Evolutionary conservation across 1,140 invertebrate genomes (phyloP).

Genomic region (Cydia amplana): DNA sequence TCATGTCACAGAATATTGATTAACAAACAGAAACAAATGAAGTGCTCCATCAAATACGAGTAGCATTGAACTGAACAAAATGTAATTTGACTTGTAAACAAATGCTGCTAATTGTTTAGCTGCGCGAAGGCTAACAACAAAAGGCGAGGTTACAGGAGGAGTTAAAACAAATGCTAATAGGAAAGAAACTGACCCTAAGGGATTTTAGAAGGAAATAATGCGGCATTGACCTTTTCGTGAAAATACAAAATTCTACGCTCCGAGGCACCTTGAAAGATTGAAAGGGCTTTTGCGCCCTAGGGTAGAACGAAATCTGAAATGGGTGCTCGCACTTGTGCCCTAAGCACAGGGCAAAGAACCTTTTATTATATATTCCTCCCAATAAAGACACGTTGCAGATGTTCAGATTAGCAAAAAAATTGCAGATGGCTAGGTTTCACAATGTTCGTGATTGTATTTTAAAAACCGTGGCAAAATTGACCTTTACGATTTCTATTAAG

Average conservation of each 20-base stretch:
- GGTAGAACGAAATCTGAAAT: neutral
- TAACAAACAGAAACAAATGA: slow-evolving; percentile 2
- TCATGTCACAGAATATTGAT: slow-evolving; percentile 13
- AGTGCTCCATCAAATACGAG: slow-evolving; percentile 3
- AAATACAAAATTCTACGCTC: slow-evolving; percentile 9
- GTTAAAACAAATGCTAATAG: neutral
- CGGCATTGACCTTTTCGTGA: slow-evolving; percentile 4
- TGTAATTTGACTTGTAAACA: slow-evolving; percentile 14
- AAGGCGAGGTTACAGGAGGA: slow-evolving; percentile 1
- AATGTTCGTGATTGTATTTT: neutral
- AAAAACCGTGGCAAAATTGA: neutral
- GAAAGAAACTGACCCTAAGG: neutral
- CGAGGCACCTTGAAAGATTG: no score
- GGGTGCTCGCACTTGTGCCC: neutral
- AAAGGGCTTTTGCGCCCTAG: neutral
- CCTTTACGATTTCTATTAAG: neutral
- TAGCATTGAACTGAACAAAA: slow-evolving; percentile 11
- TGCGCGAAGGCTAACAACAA: slow-evolving; percentile 18
- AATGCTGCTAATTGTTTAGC: slow-evolving; percentile 27
- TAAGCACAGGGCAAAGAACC: slow-evolving; percentile 18
- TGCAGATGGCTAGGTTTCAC: neutral
- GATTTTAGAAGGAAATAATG: neutral
- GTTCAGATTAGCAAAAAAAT: neutral
- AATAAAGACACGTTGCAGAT: neutral
- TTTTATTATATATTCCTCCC: neutral